Evolutionary conservation across 2,888 invertebrate species (phyloP).

Genomic region (Eilema griseolum): DNA sequence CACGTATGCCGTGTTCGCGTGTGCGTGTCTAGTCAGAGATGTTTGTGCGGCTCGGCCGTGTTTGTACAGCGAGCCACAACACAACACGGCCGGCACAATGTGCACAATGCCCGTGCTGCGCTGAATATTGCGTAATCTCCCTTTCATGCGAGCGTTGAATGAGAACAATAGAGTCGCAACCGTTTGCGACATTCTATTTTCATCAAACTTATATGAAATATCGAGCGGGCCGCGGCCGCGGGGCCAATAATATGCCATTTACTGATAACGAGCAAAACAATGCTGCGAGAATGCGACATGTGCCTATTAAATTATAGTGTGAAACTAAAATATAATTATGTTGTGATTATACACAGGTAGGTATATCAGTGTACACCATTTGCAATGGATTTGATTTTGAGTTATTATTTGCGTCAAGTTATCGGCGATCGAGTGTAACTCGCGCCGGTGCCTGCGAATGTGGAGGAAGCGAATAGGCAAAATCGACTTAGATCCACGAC

Average conservation of each 20-base stretch:
- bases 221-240: slow-evolving; percentile 18
- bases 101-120: neutral
- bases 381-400: neutral
- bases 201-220: slow-evolving; percentile 15
- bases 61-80: neutral
- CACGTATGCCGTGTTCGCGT: too few species aligned
- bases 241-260: slow-evolving; percentile 25
- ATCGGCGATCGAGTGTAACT: neutral
- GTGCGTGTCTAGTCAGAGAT: too few species aligned
- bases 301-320: slow-evolving; percentile 13
- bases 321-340: slow-evolving; percentile 15
- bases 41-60: neutral
- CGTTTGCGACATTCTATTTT: slow-evolving; percentile 19
- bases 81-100: neutral
- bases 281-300: slow-evolving; percentile 4
- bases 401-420: neutral
- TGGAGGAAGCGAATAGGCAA: neutral
- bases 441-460: neutral
- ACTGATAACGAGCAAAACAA: slow-evolving; percentile 23
- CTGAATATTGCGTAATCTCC: slow-evolving; percentile 10
- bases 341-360: slow-evolving; percentile 11
- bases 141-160: neutral
- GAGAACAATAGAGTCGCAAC: slow-evolving; percentile 17
- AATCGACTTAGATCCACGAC: neutral
- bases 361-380: neutral